Evolutionary conservation across 2,888 invertebrate genomes (phyloP).

Genomic region (Liodrosophila aerea): DNA sequence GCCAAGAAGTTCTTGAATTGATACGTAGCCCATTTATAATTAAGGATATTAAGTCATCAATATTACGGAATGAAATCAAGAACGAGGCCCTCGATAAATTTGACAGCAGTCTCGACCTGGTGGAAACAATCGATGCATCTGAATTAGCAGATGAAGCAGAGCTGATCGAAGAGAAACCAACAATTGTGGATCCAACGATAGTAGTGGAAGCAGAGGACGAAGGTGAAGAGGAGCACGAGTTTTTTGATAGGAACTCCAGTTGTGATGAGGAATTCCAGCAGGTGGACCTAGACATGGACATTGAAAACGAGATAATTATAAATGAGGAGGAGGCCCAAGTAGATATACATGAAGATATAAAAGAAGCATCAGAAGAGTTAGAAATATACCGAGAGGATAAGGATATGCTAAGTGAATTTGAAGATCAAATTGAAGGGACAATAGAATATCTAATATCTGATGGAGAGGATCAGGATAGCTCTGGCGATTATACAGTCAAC

Average conservation of each 20-base stretch:
- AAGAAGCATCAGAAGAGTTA: conserved; percentile 28
- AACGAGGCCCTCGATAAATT: conserved; percentile 31
- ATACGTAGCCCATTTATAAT: conserved; percentile 58
- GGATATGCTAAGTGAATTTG: conserved; percentile 58
- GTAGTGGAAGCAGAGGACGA: conserved; percentile 18
- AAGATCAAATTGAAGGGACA: conserved; percentile 62
- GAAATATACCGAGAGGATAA: conserved; percentile 43
- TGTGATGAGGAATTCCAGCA: conserved; percentile 50
- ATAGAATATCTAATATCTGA: conserved; percentile 65
- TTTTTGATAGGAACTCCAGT: conserved; percentile 35
- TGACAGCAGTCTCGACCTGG: conserved; percentile 35
- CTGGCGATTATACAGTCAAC: conserved; percentile 55
- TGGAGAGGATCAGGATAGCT: conserved; percentile 60
- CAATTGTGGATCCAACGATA: conserved; percentile 18
- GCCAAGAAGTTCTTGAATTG: conserved; percentile 58
- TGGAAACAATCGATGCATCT: conserved; percentile 26
- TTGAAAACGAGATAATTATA: conserved; percentile 66
- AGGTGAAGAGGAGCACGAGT: conserved; percentile 28
- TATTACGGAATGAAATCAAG: conserved; percentile 34
- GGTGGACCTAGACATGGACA: conserved; percentile 57
- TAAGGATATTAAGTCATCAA: conserved; percentile 48
- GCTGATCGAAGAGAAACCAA: neutral
- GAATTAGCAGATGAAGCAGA: conserved; percentile 28
- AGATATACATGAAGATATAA: conserved; percentile 35
- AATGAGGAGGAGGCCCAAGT: conserved; percentile 49